Evolutionary conservation across 2,113 vertebrate species (phyloP), one percentile per base, ranked within the genome.

Genomic region (Cinclus cinclus): DNA sequence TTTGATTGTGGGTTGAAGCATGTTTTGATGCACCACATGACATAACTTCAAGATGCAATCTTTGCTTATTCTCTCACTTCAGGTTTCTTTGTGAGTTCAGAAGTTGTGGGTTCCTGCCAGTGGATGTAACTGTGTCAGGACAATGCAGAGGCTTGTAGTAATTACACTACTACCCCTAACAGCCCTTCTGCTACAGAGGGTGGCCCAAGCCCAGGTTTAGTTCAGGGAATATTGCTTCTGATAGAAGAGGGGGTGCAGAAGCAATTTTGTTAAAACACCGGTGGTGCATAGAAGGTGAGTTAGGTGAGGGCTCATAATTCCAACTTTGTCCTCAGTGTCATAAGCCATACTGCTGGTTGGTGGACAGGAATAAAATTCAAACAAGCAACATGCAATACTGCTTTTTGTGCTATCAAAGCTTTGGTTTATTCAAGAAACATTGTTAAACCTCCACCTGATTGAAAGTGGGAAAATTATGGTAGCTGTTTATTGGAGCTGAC

Each of bases 51-150:
- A 65, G 31, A 13, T 14, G 9, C n/a, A 42, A 12, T 7, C 68
- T 89, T 44, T 55, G 15, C 31, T 63, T 18, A 37, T 46, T 68
- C 53, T 75, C 12, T 39, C 28, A n/a, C 17, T 6, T 82, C 25
- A 27, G 23, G n/a, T 21, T 84, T 89, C 73, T 56, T 19, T 33
- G 23, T 37, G 31, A 84, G 62, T 64, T 82, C 69, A 64, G 83
- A 81, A 50, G 56, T 31, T 30, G 9, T 5, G 15, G 4, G 15
- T 19, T 76, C 41, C 52, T 83, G 33, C 2, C 18, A 13, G 11
- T 9, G 37, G 18, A 13, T 0, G 0, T 3, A 31, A 62, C 13
- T 9, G 19, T 71, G 47, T 23, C 60, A 30, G 15, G 13, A 27
- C 33, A 67, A 74, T 64, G 21, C 27, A 83, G 31, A 86, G 9